These are phyloP conservation scores for Prolemur simus DNA, from an alignment of 2,113 vertebrate species.

Conservation along the genomic window DNA sequence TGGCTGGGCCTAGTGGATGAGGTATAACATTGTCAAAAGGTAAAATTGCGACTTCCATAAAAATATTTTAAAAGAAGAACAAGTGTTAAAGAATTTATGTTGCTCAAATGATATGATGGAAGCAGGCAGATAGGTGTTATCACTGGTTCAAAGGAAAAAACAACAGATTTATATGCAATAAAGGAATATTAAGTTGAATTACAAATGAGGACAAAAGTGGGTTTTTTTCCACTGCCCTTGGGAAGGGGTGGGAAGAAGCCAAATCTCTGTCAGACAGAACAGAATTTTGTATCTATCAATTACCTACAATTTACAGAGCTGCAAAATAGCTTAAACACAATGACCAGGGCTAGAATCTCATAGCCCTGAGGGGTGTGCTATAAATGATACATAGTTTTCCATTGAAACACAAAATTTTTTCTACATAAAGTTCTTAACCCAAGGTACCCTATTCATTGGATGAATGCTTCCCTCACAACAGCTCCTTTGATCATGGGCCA, in stretches of 20 bases:
- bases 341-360: neutral
- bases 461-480: neutral
- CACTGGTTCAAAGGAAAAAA: neutral
- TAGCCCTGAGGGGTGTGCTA: neutral
- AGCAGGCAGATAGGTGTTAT: neutral
- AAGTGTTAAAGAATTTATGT: neutral
- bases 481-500: neutral
- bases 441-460: neutral
- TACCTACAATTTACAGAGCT: neutral
- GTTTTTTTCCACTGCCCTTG: neutral
- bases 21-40: neutral
- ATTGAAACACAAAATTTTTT: neutral
- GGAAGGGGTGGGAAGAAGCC: neutral
- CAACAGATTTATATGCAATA: neutral
- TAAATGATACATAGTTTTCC: neutral
- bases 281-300: neutral
- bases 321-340: neutral
- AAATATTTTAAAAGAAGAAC: neutral
- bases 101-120: conserved; percentile 22
- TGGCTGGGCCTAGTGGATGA: neutral
- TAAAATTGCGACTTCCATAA: neutral
- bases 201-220: neutral
- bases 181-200: neutral
- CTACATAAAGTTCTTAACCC: neutral
- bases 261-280: neutral